These are phyloP conservation scores for Gymnocypris eckloni DNA, from an alignment of 2,797 vertebrate species.

Conservation along the genomic window DNA sequence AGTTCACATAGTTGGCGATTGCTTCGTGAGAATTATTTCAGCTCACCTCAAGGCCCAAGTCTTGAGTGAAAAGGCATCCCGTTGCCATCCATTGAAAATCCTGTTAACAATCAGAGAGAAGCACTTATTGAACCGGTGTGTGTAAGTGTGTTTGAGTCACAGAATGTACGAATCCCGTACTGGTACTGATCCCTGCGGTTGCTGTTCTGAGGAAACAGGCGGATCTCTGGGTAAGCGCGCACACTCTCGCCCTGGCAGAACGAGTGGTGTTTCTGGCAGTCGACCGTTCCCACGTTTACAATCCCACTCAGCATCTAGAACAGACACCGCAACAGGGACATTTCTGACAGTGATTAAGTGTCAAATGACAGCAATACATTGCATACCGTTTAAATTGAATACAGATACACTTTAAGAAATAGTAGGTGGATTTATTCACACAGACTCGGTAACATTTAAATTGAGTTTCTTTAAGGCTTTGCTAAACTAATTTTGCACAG, in stretches of 20 bases:
- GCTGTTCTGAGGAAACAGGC: constrained; percentile 82
- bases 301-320: constrained; percentile 84
- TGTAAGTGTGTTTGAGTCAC: neutral
- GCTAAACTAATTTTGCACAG: neutral
- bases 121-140: neutral
- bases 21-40: neutral
- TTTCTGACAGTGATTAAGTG: neutral
- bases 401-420: neutral
- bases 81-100: constrained; percentile 91
- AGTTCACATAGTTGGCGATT: neutral
- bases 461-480: neutral
- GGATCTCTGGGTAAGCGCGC: constrained; percentile 91
- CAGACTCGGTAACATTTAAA: neutral
- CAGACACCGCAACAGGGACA: neutral
- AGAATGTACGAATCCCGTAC: constrained; percentile 72
- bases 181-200: constrained; percentile 74
- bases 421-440: neutral
- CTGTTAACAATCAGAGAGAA: constrained; percentile 68
- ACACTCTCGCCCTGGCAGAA: constrained; percentile 89
- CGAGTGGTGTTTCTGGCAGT: constrained; percentile 90
- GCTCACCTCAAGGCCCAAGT: constrained; percentile 90
- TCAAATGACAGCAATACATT: neutral
- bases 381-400: neutral
- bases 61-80: constrained; percentile 90
- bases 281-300: constrained; percentile 88